A percentile compares a stretch with the other conserved stretches of the same genome.
Conservation (phyloP, 2,888 invertebrate genomes). For the Drosophila emarginata region DNA sequence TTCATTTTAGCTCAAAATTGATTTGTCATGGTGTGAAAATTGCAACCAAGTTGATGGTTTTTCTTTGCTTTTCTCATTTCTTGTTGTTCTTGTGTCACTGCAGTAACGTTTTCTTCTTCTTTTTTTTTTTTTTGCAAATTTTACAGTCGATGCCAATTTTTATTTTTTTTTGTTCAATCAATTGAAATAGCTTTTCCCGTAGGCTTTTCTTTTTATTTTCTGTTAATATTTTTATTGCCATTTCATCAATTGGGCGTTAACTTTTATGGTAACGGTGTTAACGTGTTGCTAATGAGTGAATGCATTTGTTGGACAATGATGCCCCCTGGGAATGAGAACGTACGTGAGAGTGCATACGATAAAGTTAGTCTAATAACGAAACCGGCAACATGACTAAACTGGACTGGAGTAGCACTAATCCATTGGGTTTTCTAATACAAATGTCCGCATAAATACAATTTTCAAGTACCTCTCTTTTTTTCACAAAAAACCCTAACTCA, state of each 20-base stretch:
- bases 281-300: conserved; percentile 71
- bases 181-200: conserved; percentile 63
- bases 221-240: conserved; percentile 47
- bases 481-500: too few species aligned
- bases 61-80: not conserved
- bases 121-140: not conserved
- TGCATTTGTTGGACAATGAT: conserved; percentile 48
- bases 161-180: conserved; percentile 57
- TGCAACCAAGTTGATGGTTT: conserved; percentile 47
- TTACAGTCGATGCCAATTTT: conserved; percentile 13
- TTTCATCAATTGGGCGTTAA: conserved; percentile 76
- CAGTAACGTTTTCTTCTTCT: conserved; percentile 21
- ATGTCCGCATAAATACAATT: too few species aligned
- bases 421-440: too few species aligned
- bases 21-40: conserved; percentile 80
- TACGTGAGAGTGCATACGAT: not conserved
- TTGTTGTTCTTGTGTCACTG: conserved; percentile 21
- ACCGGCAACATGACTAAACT: too few species aligned
- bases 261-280: conserved; percentile 69
- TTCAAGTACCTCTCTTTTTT: too few species aligned
- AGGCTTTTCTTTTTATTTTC: conserved; percentile 31
- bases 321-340: conserved; percentile 56
- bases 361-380: too few species aligned
- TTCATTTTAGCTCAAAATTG: conserved; percentile 66
- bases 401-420: too few species aligned